phyloP scores from a whole-genome alignment of 1,140 invertebrate genomes.

The Lepidurus couesii region DNA sequence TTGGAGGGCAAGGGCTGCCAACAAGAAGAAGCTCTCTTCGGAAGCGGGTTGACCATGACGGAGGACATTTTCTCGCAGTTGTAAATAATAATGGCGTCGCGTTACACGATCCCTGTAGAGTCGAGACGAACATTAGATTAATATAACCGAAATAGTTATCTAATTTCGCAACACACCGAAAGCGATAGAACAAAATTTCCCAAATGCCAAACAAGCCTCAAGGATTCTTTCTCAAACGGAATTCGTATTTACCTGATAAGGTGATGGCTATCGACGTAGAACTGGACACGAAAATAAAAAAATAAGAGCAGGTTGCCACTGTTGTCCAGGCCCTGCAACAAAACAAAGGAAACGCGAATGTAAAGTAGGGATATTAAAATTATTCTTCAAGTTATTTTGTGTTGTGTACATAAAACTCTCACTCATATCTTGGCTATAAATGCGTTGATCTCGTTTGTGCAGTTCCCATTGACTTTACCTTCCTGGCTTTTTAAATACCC shows the following conservation, averaged over 20 bases:
- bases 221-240: conserved; percentile 30
- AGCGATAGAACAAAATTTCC: not conserved
- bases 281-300: conserved; percentile 87
- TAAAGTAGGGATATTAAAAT: too few relatives aligned
- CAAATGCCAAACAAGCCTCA: not conserved
- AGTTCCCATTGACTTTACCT: not conserved
- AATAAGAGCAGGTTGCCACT: conserved; percentile 80
- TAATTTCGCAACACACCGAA: not conserved
- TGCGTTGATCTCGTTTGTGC: not conserved
- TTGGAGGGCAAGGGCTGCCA: conserved; percentile 81
- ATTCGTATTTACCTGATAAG: conserved; percentile 62
- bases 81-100: conserved; percentile 86
- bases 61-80: conserved; percentile 80
- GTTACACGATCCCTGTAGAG: conserved; percentile 73
- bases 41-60: conserved; percentile 48
- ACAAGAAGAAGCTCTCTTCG: conserved; percentile 66
- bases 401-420: conserved; percentile 16
- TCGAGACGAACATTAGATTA: conserved; percentile 28
- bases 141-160: not conserved
- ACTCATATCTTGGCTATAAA: not conserved
- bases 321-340: conserved; percentile 73
- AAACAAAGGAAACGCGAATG: conserved; percentile 40
- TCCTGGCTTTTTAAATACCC: not conserved
- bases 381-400: too few relatives aligned
- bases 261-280: conserved; percentile 83